Evolutionary conservation across 2,113 vertebrate species (phyloP), one percentile per base, ranked within the genome.

Genomic region (Montifringilla adamsi): DNA sequence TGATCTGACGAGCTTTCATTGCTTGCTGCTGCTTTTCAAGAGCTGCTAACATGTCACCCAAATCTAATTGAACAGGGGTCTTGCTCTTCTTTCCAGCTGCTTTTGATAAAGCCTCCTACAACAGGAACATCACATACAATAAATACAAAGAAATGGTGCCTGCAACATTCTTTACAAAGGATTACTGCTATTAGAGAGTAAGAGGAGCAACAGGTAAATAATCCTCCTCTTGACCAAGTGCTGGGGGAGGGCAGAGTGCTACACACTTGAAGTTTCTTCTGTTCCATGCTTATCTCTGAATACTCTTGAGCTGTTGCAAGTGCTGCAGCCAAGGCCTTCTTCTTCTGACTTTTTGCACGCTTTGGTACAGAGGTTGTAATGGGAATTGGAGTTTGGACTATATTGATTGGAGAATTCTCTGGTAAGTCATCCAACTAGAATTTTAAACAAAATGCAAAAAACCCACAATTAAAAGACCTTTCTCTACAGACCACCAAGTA

Each of bases 211-310:
- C 11, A 82, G 30, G 21, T 62, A 58, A 79, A n/a, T 55, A 60
- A 81, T 39, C 4, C 35, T 50, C 49, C 88, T 76, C 72, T 85
- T 59, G 14, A 64, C 6, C 49, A 84, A 4, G n/a, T 41, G 26
- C 64, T 39, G 35, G 3, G 39, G 30, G 11, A 4, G 31, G 22
- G 6, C 58, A 72, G 28, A 33, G 58, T 11, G 19, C 39, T 66
- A 96, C 85, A 84, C 78, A 99, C 99, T 97, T 99, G 99, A 44
- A 99, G 95, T 77, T 99, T 99, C 95, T 98, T 99, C 97, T 99
- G 99, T 92, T 99, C 99, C 99, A 99, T 99, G 97, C 99, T 99
- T 96, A 99, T 99, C 97, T 99, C 99, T 6, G 99, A 99, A 97
- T 99, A 99, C 93, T 99, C 99, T 96, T 99, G 99, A 76, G 99